Evolutionary conservation across 2,888 invertebrate genomes (phyloP), one percentile per base, ranked within the genome.

Genomic region (Bellardia bayeri): DNA sequence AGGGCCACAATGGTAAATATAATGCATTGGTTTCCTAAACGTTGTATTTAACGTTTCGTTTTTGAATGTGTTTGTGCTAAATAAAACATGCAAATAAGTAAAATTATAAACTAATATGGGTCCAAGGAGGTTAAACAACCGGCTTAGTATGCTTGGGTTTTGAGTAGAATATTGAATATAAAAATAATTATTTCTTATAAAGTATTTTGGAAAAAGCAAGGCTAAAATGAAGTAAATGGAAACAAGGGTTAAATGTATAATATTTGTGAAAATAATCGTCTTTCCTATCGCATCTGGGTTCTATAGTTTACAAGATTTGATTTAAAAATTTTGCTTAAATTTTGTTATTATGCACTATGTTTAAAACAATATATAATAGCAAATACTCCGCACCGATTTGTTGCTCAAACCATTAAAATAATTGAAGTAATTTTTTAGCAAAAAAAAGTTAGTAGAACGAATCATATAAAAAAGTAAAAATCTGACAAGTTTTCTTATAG

Each of bases 1-100:
- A 80, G 16, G 74, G 74, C 64, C 85, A 87, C 51, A 90, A 90
- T 89, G 92, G 92, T 92, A 92, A 92, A 90, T 91, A 91, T 89
- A 45, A 66, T 54, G 69, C 64, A 76, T 79, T 72, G 85, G 68
- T 76, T 90, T 79, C 83, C 66, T 85, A 69, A 68, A 42, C 8
- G 11, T 66, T 84, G 14, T 40, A n/a, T 78, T 80, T 83, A 75
- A 66, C 42, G 79, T 72, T 51, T 79, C 76, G 58, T 81, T 81
- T 82, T 85, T 85, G 58, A 89, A 88, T 89, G 87, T 87, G 85
- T 90, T 86, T 89, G 82, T 63, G 71, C 40, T 37, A 76, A 85
- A 69, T 2, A 33, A 71, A 78, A 72, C 54, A 61, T 58, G 72
- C 76, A 58, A 71, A 58, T 82, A 58, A 45, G 11, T 64, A 61